A percentile compares a stretch with the other conserved stretches of the same genome.
Evolutionary conservation across 1,140 invertebrate genomes (phyloP).

Genomic region (Danaus melanippus): DNA sequence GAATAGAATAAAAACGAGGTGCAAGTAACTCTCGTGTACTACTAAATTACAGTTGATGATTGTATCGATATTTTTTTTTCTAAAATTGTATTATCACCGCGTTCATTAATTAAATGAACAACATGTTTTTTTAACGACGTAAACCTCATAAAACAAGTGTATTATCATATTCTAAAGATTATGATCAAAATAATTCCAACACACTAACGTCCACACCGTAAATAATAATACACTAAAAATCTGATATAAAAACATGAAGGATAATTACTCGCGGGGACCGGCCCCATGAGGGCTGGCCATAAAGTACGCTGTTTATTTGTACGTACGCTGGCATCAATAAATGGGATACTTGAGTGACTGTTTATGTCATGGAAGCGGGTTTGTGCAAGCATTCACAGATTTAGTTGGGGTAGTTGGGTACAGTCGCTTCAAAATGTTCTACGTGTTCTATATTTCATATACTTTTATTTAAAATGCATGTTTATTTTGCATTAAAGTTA

Average conservation of each 20-base stretch:
- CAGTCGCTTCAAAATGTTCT: slow-evolving; percentile 22
- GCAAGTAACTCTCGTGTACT: too few relatives aligned
- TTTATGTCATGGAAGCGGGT: slow-evolving; percentile 72
- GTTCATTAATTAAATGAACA: too few relatives aligned
- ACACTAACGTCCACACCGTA: slow-evolving; percentile 45
- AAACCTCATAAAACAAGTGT: slow-evolving; percentile 6
- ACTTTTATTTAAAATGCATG: too few relatives aligned
- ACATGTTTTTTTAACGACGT: too few relatives aligned
- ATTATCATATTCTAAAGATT: slow-evolving; percentile 9
- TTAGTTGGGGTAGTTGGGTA: slow-evolving; percentile 63
- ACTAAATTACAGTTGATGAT: too few relatives aligned
- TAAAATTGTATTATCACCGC: too few relatives aligned
- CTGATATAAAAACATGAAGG: slow-evolving; percentile 67
- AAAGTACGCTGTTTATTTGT: slow-evolving; percentile 39
- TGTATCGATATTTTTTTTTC: too few relatives aligned
- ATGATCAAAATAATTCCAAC: slow-evolving; percentile 31
- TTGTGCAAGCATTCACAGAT: slow-evolving; percentile 72
- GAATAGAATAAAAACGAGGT: too few relatives aligned
- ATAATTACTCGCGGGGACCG: slow-evolving; percentile 65
- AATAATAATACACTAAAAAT: slow-evolving; percentile 69
- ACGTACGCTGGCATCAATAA: slow-evolving; percentile 34
- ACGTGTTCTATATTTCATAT: too few relatives aligned
- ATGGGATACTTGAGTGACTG: slow-evolving; percentile 59
- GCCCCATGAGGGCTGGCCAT: slow-evolving; percentile 48
- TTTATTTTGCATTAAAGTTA: too few relatives aligned